Base-by-base conservation (phyloP, 1,140 invertebrate species). In the Listronotus bonariensis region DNA sequence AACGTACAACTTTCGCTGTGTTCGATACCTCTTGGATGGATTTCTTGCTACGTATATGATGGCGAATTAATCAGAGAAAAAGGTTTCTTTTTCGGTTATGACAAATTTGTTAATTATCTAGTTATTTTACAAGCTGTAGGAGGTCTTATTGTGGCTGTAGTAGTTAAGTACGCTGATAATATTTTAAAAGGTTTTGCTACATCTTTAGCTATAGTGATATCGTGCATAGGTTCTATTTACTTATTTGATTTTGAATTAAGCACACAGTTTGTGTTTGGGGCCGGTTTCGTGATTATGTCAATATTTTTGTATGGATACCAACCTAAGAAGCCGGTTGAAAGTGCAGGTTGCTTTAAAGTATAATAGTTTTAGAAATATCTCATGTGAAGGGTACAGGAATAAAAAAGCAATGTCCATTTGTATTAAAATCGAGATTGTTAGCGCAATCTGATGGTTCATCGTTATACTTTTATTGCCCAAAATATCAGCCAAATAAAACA, bases 91-190 rank as follows among this genome's bases (percentile, higher is more conserved):
- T 83, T 85, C 71, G 92, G 91, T 6, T 96, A 95, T 75, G 92
- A 95, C 78, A 73, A 79, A 36, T 92, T 95, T 72, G 89, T 97
- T n/a, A 87, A 87, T 82, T 93, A 93, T 74, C 79, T 96, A 18
- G 86, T 97, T 5, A 68, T 92, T 0, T 78, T 96, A 18, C 92
- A 96, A 82, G 88, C 95, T 2, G 86, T 91, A 20, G 96, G 96
- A 11, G 96, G 96, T 10, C 81, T 98, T 0, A 86, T 97, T 17
- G 95, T 97, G 8, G 96, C 95, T 3, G 87, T 97, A 69, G 96
- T 98, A 8, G 95, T 98, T 7, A 98, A 97, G 82, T 96, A 96
- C 78, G 95, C 96, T 3, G 96, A 97, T 78, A 98, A 98, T 79
- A 97, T 98, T 75, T 81, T 97, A 8, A 98, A 98, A 81, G 95